Base-by-base conservation (phyloP, 2,888 invertebrate genomes). In the Oasisia sp. region DNA sequence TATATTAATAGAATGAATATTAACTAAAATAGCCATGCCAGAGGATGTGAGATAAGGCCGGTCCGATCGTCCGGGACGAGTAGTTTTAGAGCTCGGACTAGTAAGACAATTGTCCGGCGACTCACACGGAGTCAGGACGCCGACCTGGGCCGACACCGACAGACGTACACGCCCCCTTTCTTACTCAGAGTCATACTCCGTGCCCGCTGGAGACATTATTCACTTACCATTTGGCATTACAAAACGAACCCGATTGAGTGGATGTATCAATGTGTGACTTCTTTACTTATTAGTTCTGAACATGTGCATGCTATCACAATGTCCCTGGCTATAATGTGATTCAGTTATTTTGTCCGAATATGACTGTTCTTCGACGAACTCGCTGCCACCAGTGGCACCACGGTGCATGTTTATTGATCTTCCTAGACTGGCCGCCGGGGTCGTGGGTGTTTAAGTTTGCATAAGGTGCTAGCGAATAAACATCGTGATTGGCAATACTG, bases 351-450 rank as follows among this genome's bases (percentile, higher is more conserved):
- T 27, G 74, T 74, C 27, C 5, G 74, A 74, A 27, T 27, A 27
- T 74, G n/a, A n/a, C n/a, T n/a, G 74, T 74, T 74, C 74, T 74
- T 74, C 74, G 74, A n/a, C n/a, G 19, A 74, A 74, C 74, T 74
- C 19, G 74, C 27, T 19, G 74, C 74, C 38, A 38, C 38, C 38
- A 38, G 38, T 27, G 74, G 12, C 50, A 50, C 14, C 14, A 7
- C 19, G n/a, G 74, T 74, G 74, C 74, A 74, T 74, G 5, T 27
- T 74, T 74, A 74, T 74, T 74, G 74, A 74, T 74, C 74, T 74
- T 74, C 7, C 27, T n/a, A 74, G 74, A 19, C 4, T 27, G 27
- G 3, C 74, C n/a, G 7, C 74, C 14, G 74, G 74, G 14, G 74
- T 74, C 74, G 27, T 27, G 14, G 74, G n/a, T 7, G 0, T 19